Conservation (phyloP, 2,113 vertebrate species). For the Xenopus borealis region DNA sequence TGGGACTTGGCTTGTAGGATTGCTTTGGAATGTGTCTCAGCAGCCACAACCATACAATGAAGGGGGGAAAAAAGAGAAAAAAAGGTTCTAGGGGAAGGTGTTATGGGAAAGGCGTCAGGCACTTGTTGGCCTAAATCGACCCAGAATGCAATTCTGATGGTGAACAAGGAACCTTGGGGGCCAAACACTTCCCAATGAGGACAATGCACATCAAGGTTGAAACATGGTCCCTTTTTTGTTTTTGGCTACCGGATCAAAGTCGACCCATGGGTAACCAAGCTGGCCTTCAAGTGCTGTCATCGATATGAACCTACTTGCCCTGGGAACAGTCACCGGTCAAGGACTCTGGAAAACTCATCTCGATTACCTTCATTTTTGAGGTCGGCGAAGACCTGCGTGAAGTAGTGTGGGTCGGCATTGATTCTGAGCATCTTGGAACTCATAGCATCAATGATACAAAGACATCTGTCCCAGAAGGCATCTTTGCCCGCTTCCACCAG, state of each 20-base stretch:
- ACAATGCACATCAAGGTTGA: constrained; percentile 37
- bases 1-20: neutral
- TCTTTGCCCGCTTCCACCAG: constrained; percentile 74
- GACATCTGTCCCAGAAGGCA: constrained; percentile 79
- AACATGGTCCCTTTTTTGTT: constrained; percentile 36
- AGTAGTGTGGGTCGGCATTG: constrained; percentile 78
- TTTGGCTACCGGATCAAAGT: constrained; percentile 34
- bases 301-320: neutral
- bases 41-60: constrained; percentile 6
- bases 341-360: constrained; percentile 66
- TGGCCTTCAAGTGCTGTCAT: constrained; percentile 28
- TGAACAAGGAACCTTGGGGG: constrained; percentile 9
- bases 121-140: constrained; percentile 34
- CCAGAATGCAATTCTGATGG: constrained; percentile 23
- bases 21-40: constrained; percentile 31
- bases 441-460: constrained; percentile 71
- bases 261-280: constrained; percentile 3
- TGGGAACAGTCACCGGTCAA: constrained; percentile 68
- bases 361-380: constrained; percentile 75
- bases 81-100: neutral
- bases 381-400: constrained; percentile 79
- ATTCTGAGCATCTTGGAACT: constrained; percentile 78
- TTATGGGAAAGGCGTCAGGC: constrained; percentile 18
- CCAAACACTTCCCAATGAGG: constrained; percentile 8
- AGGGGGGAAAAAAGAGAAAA: neutral